Conservation (phyloP, 2,797 vertebrate genomes). For the Distichodus sexfasciatus region DNA sequence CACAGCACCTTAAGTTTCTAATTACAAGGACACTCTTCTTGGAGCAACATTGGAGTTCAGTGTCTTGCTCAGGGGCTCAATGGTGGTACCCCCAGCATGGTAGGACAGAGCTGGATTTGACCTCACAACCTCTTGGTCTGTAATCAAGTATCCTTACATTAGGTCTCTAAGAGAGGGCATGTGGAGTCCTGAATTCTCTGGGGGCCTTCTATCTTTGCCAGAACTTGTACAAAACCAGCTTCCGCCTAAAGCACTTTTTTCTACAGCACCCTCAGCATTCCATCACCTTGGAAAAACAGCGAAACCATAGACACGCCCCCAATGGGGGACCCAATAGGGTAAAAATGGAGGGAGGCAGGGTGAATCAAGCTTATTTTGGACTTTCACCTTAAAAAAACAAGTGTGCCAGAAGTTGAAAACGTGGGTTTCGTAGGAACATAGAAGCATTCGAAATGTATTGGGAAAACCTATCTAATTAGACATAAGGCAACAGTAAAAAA, state of each 20-base stretch:
- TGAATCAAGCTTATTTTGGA: neutral
- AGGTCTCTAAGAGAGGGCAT: neutral
- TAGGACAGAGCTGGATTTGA: no score
- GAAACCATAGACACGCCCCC: neutral
- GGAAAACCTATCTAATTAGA: no score
- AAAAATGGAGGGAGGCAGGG: neutral
- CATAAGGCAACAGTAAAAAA: no score
- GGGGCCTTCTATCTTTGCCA: neutral
- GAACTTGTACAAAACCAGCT: conserved; percentile 6
- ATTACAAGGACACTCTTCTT: no score
- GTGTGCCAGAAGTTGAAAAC: neutral
- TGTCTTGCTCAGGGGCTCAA: no score
- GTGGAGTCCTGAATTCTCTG: neutral
- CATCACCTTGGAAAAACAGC: neutral
- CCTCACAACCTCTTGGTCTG: no score
- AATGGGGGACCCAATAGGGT: neutral
- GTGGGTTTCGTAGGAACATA: no score
- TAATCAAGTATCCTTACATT: no score
- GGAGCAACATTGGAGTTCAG: no score
- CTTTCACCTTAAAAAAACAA: neutral
- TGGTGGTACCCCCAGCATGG: no score
- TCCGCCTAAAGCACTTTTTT: neutral
- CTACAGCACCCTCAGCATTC: neutral
- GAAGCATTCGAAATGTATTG: no score
- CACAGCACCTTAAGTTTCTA: no score